Evolutionary conservation across 2,888 invertebrate genomes (phyloP), one percentile per base, ranked within the genome.

Genomic region (Phytoseiulus persimilis): DNA sequence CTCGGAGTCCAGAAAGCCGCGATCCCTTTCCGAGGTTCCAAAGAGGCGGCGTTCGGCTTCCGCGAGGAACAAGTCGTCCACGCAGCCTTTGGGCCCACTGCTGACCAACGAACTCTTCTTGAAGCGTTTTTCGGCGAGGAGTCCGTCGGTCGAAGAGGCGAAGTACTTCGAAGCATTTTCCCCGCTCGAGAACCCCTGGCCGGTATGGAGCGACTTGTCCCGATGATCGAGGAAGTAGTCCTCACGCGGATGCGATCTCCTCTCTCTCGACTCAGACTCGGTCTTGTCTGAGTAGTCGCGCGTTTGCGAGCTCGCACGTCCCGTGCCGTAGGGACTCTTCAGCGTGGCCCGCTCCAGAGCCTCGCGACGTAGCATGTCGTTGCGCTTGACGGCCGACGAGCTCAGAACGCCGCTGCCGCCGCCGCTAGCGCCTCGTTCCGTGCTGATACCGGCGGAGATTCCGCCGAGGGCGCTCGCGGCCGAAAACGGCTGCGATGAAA

Each of bases 281-380:
- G 65, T 28, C 18, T 65, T 65, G 2, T 65, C 65, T 2, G 18
- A 28, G 18, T 65, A 65, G 28, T 65, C 65, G 14, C 65, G 65
- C 14, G 65, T 2, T 65, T 65, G 65, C 18, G 65, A 65, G 65
- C 65, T 65, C 28, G 65, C 65, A 23, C 65, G 65, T 65, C 65
- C 65, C 2, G 23, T 31, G 32, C 87, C 87, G 45, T 87, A 87
- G 87, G 87, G 87, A 45, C 87, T 87, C 33, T 87, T 87, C 87
- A 87, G 3, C 23, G 87, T 87, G 11, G 87, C 87, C n/a, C 87
- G 87, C 18, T 87, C 87, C 11, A 87, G 32, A n/a, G 87, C 87
- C 87, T 87, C 87, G n/a, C 87, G 87, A 87, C 87, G 87, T 11
- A 87, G 87, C 87, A 87, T 87, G 39, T 87, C 87, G 39, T n/a